Evolutionary conservation across 2,888 invertebrate species (phyloP), one percentile per base, ranked within the genome.

Genomic region (Patella pellucida): DNA sequence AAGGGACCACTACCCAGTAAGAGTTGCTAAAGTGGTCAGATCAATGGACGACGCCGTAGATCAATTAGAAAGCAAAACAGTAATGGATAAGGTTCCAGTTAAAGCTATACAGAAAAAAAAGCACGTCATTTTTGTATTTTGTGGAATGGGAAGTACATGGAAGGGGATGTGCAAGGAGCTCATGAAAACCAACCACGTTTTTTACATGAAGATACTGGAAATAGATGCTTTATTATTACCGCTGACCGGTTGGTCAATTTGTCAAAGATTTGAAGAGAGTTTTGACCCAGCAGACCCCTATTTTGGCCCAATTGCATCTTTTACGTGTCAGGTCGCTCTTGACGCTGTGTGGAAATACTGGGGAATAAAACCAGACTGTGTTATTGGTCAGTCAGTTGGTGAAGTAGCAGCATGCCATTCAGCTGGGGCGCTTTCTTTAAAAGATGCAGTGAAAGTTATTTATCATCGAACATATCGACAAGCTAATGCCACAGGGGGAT

Each of bases 321-420:
- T 86, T 77, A 76, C 84, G 4, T 78, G 76, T 52, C 85, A 86
- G 78, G 76, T 85, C 2, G 84, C 78, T 3, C 69, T 84, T 5
- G 72, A 76, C 11, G 54, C 62, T 1, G 68, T 85, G 23, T 84
- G 83, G 84, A 73, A 73, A 68, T 52, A 77, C 19, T 79, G 76
- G 12, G 85, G 85, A 11, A 68, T 86, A 19, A 3, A 23, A n/a
- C 80, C 83, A 11, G 75, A 76, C 62, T 72, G 68, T 52, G 76
- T 85, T 15, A 67, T 86, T n/a, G 85, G 85, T 23, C 85, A 85
- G 72, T 84, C 84, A 1, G 78, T 84, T 15, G 85, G 85, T 4
- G 85, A 86, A 67, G 84, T 86, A 11, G 82, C 85, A 15, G 85
- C 84, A 5, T 82, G 83, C 2, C 81, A 82, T 75, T 79, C 79